Evolutionary conservation across 2,888 invertebrate genomes (phyloP).

Genomic region (Heterodera filipjevi): DNA sequence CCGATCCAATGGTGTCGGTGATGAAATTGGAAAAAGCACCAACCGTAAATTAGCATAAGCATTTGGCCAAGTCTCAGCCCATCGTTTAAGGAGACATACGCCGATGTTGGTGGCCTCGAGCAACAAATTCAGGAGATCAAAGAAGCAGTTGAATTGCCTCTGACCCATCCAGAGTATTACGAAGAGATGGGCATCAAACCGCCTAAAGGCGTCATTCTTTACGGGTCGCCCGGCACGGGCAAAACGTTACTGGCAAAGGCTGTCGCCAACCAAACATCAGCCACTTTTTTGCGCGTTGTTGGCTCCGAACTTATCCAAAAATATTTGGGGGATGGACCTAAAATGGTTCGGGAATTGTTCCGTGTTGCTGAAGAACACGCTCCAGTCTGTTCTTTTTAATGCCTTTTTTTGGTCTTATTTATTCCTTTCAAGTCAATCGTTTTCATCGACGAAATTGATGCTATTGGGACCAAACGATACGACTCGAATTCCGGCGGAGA

Average conservation of each 20-base stretch:
- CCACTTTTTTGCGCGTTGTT: constrained; percentile 95
- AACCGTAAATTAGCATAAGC: constrained; percentile 66
- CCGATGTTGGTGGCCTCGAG: constrained; percentile 73
- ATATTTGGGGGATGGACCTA: constrained; percentile 95
- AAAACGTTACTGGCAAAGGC: constrained; percentile 97
- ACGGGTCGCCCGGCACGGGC: constrained; percentile 96
- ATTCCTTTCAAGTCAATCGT: constrained; percentile 78
- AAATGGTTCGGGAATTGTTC: constrained; percentile 93
- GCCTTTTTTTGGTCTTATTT: not conserved
- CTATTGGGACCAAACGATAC: constrained; percentile 93
- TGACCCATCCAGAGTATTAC: constrained; percentile 99
- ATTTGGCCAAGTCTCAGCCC: not conserved
- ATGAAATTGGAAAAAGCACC: constrained; percentile 99
- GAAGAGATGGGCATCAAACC: constrained; percentile 99
- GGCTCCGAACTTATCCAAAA: constrained; percentile 99
- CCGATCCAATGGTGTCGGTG: constrained; percentile 99
- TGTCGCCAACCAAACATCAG: constrained; percentile 98
- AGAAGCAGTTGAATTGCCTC: constrained; percentile 94
- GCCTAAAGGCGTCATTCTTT: constrained; percentile 94
- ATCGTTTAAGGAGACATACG: constrained; percentile 81
- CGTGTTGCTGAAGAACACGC: constrained; percentile 99
- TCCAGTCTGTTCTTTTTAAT: constrained; percentile 69
- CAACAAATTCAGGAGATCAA: constrained; percentile 96
- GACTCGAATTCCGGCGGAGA: constrained; percentile 99
- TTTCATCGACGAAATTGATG: constrained; percentile 99